Base-by-base conservation (phyloP, 37 sponge, comb jelly and placozoan species). In the Haliclona indistincta region DNA sequence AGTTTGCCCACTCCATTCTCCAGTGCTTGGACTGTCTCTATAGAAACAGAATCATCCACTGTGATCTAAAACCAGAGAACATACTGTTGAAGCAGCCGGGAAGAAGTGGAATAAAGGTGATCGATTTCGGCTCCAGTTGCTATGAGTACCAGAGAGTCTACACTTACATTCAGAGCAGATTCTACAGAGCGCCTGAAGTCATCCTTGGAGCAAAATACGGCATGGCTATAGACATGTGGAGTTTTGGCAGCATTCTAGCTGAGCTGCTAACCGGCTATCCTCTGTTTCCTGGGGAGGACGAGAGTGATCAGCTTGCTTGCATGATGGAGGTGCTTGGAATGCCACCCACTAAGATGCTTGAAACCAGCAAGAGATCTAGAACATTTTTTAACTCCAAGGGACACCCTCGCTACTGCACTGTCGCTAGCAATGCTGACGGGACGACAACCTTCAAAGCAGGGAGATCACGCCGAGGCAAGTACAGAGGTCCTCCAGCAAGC, bases 211-310 rank as follows among this genome's bases (percentile, higher is more conserved):
- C 71, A 4, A 90, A 88, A 63, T 96, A 96, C 58, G 94, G 97
- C 25, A 93, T 97, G 97, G 70, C 97, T 36, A 97, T 97, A 43
- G 97, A 97, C 52, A 97, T 97, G 89, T 97, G 97, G 97, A 93
- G 94, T 55, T 90, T 97, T 81, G 97, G 97, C 0, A 94, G 97
- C 56, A 97, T 97, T 28, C 80, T 97, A 36, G 95, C 92, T 17
- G 97, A 97, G 75, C 74, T 97, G 38, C 66, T 91, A 34, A 97
- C 97, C 4, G 97, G 97, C 4, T 87, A 90, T 43, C 97, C 97
- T 1, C 72, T 97, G 17, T 92, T 97, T 67, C 94, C 97, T 38
- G 94, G 97, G 11, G 95, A 91, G 58, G 92, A 93, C 64, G 97
- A 97, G 54, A 78, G 84, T 7, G 97, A 97, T 55, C 97, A 97